A percentile compares a stretch with the other conserved stretches of the same genome.
phyloP scores from a whole-genome alignment of 2,888 invertebrate species.

The Drosophila prolongata region DNA sequence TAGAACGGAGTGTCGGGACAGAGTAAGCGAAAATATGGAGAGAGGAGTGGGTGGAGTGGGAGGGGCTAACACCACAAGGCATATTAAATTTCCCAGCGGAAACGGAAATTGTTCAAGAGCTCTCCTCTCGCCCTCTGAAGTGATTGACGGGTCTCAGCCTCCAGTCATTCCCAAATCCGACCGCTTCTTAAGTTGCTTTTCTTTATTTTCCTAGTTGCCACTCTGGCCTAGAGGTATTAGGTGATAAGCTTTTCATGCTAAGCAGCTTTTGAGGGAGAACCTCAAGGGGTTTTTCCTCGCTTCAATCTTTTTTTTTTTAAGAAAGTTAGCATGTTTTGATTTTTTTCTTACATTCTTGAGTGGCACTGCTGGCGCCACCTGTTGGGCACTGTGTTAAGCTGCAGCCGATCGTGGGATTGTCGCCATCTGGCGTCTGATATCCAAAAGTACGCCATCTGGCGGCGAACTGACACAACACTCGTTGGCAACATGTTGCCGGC shows the following conservation, averaged over 20 bases:
- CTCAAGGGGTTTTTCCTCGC: background rate
- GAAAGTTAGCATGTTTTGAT: background rate
- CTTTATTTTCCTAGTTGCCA: slow-evolving; percentile 5
- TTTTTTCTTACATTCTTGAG: slow-evolving; percentile 17
- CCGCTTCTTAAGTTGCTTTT: slow-evolving; percentile 1
- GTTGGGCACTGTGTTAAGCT: background rate
- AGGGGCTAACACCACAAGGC: slow-evolving; percentile 6
- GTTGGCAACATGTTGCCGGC: slow-evolving; percentile 35
- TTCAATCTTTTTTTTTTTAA: background rate
- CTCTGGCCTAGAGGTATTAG: slow-evolving; percentile 12
- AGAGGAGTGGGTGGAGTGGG: background rate
- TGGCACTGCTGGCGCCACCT: slow-evolving; percentile 25
- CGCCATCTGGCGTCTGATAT: slow-evolving; percentile 32
- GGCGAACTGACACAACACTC: slow-evolving; percentile 2
- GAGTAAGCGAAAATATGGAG: background rate
- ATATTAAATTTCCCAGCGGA: slow-evolving; percentile 41
- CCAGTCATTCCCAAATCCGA: background rate
- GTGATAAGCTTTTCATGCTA: slow-evolving; percentile 24
- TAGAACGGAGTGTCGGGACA: slow-evolving; percentile 16
- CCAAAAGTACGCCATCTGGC: slow-evolving; percentile 20
- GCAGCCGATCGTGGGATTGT: slow-evolving; percentile 25
- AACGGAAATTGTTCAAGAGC: slow-evolving; percentile 31
- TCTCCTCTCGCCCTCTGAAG: slow-evolving; percentile 7
- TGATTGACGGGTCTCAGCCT: slow-evolving; percentile 18
- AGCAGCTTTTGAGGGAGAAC: slow-evolving; percentile 12